Evolutionary conservation across 2,888 invertebrate species (phyloP).

Genomic region (Caenorhabditis uteleia): DNA sequence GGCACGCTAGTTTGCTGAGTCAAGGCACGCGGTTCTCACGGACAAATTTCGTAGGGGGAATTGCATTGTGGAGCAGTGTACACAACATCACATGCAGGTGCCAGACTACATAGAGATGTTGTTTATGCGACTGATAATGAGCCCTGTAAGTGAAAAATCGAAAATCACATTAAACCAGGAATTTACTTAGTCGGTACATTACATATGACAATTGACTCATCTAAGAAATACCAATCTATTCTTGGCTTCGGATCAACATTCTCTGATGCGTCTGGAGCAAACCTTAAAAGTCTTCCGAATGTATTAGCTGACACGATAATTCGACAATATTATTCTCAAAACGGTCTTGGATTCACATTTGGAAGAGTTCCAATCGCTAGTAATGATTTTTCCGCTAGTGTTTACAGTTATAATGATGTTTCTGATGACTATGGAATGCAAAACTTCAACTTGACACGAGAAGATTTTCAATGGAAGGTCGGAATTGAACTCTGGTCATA

Average conservation of each 20-base stretch:
- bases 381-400: constrained; percentile 25
- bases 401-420: constrained; percentile 32
- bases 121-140: constrained; percentile 31
- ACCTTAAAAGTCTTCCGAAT: constrained; percentile 26
- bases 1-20: too few species aligned
- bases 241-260: constrained; percentile 31
- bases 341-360: constrained; percentile 4
- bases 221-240: constrained; percentile 24
- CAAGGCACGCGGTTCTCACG: too few species aligned
- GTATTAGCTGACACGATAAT: constrained; percentile 18
- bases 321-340: constrained; percentile 24
- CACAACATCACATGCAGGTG: constrained; percentile 36
- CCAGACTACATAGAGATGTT: constrained; percentile 34
- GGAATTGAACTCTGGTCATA: neutral
- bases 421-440: constrained; percentile 20
- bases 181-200: constrained; percentile 19
- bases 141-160: constrained; percentile 8
- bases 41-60: too few species aligned
- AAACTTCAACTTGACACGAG: constrained; percentile 15
- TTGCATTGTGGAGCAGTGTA: too few species aligned
- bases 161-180: neutral
- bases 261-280: constrained; percentile 28
- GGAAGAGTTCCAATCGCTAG: constrained; percentile 33
- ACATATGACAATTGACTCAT: constrained; percentile 24
- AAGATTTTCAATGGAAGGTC: constrained; percentile 32